These are phyloP conservation scores for Tetragonula clypearis DNA, from an alignment of 1,140 invertebrate species.

Conservation along the genomic window DNA sequence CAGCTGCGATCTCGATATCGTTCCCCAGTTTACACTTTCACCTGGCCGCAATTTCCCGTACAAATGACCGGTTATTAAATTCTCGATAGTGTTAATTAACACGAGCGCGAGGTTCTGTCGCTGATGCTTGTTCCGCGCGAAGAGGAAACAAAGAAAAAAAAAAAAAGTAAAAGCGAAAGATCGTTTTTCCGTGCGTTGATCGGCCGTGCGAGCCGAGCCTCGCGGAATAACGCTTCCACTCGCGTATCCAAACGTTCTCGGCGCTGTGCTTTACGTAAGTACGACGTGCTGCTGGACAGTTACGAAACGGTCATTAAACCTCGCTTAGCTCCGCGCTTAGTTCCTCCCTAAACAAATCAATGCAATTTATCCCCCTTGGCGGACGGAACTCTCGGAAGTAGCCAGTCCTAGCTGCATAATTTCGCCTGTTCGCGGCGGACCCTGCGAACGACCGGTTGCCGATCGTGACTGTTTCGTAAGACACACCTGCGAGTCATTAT, in stretches of 20 bases:
- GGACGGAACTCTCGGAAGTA: conserved; percentile 31
- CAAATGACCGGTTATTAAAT: conserved; percentile 3
- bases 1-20: neutral
- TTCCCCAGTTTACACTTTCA: neutral
- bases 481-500: conserved; percentile 69
- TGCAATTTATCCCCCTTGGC: neutral
- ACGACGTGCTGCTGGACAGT: neutral
- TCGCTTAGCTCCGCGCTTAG: conserved; percentile 19
- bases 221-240: neutral
- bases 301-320: conserved; percentile 32
- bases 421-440: conserved; percentile 24
- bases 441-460: conserved; percentile 31
- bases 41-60: neutral
- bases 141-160: neutral
- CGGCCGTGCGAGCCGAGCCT: too few relatives aligned
- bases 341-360: conserved; percentile 21
- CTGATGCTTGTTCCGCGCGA: neutral
- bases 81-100: neutral
- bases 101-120: neutral
- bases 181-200: neutral
- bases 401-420: conserved; percentile 27
- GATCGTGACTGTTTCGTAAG: conserved; percentile 65
- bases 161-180: conserved; percentile 30
- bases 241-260: neutral
- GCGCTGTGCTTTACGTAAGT: conserved; percentile 26